Evolutionary conservation across 2,113 vertebrate species (phyloP), one percentile per base, ranked within the genome.

Genomic region (Periophthalmodon schlosseri): DNA sequence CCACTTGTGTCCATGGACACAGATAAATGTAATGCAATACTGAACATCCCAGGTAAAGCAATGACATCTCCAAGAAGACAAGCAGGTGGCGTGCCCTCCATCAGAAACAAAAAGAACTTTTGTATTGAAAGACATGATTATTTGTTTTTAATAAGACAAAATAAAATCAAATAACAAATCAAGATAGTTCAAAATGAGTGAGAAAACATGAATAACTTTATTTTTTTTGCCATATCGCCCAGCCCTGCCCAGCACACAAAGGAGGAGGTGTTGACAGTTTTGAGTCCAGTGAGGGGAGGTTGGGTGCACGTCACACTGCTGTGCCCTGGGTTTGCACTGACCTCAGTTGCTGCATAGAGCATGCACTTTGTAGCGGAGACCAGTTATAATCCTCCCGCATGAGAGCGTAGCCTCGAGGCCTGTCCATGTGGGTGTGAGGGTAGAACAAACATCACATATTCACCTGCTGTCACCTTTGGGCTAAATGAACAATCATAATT

Each of bases 271-370:
- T 74, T 66, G 77, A 74, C 71, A 63, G 68, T 69, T 56, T 13
- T 60, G 52, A 54, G 52, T 67, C 69, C 63, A 12, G 63, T 66
- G 60, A 72, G 70, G 80, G 83, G 82, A 76, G 66, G 79, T 74
- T 69, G 75, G 75, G 79, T 28, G 73, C 72, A 78, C 75, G 74
- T 72, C 85, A 87, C 60, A 75, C 84, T 86, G 72, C 80, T 82
- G 83, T 44, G 83, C 81, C 85, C 84, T 33, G 64, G 72, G 72
- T 70, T 82, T 69, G 73, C 91, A 94, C 94, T 94, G 92, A 95
- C 94, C 94, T 95, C 89, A 94, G 93, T 88, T 94, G 93, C 86
- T 94, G 93, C 88, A 95, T 92, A 83, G 94, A 94, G 79, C 91
- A 92, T 76, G 93, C 92, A 87, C 90, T 93, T 82, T 93, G 93